Evolutionary conservation across 2,797 vertebrate genomes (phyloP).

Genomic region (Mormyrops boulengeri): DNA sequence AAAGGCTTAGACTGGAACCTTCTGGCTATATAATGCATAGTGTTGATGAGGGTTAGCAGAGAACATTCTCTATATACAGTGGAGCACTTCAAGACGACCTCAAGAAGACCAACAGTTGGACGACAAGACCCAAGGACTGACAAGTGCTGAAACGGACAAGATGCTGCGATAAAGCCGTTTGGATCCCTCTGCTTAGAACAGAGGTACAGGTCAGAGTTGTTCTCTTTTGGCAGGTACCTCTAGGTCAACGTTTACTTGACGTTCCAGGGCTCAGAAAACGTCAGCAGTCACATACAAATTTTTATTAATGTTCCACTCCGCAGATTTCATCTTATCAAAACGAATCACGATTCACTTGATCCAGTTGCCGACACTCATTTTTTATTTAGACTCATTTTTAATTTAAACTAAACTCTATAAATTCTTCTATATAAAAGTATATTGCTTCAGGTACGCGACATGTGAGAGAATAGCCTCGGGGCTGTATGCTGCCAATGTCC

Average conservation of each 20-base stretch:
- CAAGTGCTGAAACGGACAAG: background rate
- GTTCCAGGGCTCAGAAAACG: background rate
- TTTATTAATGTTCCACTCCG: background rate
- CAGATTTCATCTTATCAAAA: conserved; percentile 18
- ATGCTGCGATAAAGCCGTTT: background rate
- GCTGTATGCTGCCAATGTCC: conserved; percentile 59
- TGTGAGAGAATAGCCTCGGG: conserved; percentile 69
- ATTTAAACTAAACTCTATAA: conserved; percentile 68
- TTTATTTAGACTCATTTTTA: conserved; percentile 22
- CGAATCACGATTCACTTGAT: conserved; percentile 15
- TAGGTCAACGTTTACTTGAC: background rate
- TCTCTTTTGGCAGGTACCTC: background rate
- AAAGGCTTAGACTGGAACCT: background rate
- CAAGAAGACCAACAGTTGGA: background rate
- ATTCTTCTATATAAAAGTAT: conserved; percentile 71
- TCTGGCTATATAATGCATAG: background rate
- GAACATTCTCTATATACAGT: background rate
- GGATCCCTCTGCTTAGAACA: background rate
- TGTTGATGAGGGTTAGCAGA: background rate
- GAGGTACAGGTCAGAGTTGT: background rate
- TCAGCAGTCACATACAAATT: background rate
- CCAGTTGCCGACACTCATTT: conserved; percentile 11
- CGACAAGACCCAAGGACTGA: background rate
- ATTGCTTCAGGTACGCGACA: conserved; percentile 71
- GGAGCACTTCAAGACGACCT: background rate